Percentiles rank a stretch among this genome's conserved stretches.
These are phyloP conservation scores for Helostoma temminkii DNA, from an alignment of 2,797 vertebrate genomes.

Conservation along the genomic window DNA sequence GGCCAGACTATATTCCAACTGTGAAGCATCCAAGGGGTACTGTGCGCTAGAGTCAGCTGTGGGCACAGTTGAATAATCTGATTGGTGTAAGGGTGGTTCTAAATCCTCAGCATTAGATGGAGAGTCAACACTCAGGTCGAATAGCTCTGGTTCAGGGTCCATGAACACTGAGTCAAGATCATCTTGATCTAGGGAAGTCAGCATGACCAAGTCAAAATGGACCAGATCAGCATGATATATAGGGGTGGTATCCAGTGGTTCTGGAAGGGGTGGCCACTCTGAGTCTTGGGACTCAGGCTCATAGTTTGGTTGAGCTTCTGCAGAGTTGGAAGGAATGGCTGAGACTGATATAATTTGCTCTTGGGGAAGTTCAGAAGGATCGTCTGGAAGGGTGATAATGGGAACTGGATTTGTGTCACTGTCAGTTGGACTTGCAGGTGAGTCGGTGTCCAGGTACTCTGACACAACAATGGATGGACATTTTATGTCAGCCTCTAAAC, in stretches of 20 bases:
- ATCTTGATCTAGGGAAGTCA: conserved; percentile 82
- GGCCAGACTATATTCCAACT: conserved; percentile 52
- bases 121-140: conserved; percentile 73
- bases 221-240: conserved; percentile 80
- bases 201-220: conserved; percentile 83
- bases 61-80: conserved; percentile 59
- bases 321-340: conserved; percentile 43
- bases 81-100: conserved; percentile 53
- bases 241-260: conserved; percentile 75
- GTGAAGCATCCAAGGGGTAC: conserved; percentile 39
- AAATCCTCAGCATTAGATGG: conserved; percentile 66
- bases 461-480: conserved; percentile 78
- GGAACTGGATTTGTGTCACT: conserved; percentile 57
- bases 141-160: conserved; percentile 81
- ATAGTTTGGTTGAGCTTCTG: conserved; percentile 43
- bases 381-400: conserved; percentile 57
- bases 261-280: conserved; percentile 84
- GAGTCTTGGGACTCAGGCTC: conserved; percentile 70
- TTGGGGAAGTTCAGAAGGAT: conserved; percentile 33
- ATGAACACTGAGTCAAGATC: conserved; percentile 84
- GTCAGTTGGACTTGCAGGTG: conserved; percentile 61
- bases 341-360: conserved; percentile 49
- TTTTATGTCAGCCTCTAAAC: conserved; percentile 37
- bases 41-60: conserved; percentile 57
- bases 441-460: conserved; percentile 68